These are phyloP conservation scores for Oreochromis spilurus DNA, from an alignment of 2,113 vertebrate species.

Conservation along the genomic window DNA sequence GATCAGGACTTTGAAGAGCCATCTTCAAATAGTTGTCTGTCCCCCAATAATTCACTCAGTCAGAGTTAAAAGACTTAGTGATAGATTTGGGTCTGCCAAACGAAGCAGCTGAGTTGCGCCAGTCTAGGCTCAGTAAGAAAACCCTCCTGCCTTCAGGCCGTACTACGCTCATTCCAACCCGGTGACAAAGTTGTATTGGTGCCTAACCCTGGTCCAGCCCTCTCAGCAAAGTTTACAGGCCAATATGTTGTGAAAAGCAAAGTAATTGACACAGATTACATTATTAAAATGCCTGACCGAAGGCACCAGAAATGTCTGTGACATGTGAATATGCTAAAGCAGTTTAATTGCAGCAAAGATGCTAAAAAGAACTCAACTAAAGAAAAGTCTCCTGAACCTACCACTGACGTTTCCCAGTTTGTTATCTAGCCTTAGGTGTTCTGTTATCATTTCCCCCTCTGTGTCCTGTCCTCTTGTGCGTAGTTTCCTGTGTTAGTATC, in stretches of 20 bases:
- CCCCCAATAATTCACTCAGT: neutral
- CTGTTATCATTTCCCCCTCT: neutral
- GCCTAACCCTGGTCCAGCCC: neutral
- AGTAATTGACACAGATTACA: neutral
- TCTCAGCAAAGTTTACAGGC: neutral
- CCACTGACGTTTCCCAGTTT: neutral
- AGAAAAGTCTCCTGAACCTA: rapidly evolving
- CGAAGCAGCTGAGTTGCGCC: neutral
- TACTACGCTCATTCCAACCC: neutral
- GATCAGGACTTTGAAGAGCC: neutral
- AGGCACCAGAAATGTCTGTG: neutral
- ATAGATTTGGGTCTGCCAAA: neutral
- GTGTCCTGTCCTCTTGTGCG: neutral
- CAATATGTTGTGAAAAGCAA: neutral
- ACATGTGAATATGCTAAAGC: neutral
- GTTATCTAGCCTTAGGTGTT: neutral
- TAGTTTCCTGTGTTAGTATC: neutral
- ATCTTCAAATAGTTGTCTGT: neutral
- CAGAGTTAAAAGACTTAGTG: neutral
- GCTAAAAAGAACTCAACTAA: neutral
- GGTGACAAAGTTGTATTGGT: neutral
- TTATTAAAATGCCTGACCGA: rapidly evolving
- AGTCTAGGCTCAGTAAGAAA: neutral
- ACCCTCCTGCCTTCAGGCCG: neutral
- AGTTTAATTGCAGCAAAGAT: neutral